Percentiles rank a stretch among this genome's conserved stretches.
These are phyloP conservation scores for Semicossyphus pulcher DNA, from an alignment of 2,113 vertebrate genomes.

Conservation along the genomic window DNA sequence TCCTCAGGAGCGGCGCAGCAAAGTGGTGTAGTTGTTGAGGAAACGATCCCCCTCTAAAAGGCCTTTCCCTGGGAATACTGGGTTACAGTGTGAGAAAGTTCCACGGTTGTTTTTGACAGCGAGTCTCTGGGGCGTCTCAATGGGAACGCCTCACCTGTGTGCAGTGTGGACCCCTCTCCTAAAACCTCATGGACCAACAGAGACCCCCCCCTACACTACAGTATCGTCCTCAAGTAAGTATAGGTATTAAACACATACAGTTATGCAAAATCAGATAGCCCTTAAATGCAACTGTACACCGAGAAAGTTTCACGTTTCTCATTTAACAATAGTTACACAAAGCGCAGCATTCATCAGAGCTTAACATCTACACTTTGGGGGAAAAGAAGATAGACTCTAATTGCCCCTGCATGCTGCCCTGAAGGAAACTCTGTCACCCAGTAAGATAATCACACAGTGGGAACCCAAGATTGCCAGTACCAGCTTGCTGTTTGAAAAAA, in stretches of 20 bases:
- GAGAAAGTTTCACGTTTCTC: slow-evolving; percentile 59
- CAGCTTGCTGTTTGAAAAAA: slow-evolving; percentile 53
- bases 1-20: slow-evolving; percentile 58
- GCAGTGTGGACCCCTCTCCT: not conserved
- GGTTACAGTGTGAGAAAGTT: slow-evolving; percentile 85
- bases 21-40: slow-evolving; percentile 80
- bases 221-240: not conserved
- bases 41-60: slow-evolving; percentile 74
- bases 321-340: slow-evolving; percentile 61
- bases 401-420: slow-evolving; percentile 51
- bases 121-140: slow-evolving; percentile 59
- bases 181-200: not conserved
- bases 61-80: slow-evolving; percentile 81
- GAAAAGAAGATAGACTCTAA: slow-evolving; percentile 57
- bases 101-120: slow-evolving; percentile 74
- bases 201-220: not conserved
- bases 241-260: not conserved
- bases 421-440: slow-evolving; percentile 67
- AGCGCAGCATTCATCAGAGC: slow-evolving; percentile 54
- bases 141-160: slow-evolving; percentile 48
- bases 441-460: slow-evolving; percentile 67
- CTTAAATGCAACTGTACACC: slow-evolving; percentile 56
- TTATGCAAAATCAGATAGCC: slow-evolving; percentile 18
- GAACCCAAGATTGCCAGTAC: slow-evolving; percentile 42
- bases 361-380: slow-evolving; percentile 52